A percentile compares a stretch with the other conserved stretches of the same genome.
phyloP scores from a whole-genome alignment of 2,888 invertebrate genomes.

The Stenolophus ochropezus region DNA sequence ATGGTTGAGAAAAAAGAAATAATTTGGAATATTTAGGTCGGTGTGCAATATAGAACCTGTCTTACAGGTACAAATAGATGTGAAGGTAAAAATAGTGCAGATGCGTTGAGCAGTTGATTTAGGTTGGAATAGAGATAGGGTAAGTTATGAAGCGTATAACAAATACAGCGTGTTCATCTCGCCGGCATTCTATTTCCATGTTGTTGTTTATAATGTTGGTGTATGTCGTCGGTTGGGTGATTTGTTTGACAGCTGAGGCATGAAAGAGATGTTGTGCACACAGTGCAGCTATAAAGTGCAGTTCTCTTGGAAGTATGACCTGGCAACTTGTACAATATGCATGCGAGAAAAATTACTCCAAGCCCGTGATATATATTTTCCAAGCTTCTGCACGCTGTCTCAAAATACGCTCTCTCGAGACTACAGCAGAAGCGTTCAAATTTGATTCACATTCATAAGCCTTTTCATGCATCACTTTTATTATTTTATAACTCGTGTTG shows the following conservation, averaged over 20 bases:
- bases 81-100: not conserved
- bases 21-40: too few species aligned
- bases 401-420: conserved; percentile 23
- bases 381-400: conserved; percentile 35
- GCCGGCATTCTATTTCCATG: not conserved
- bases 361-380: conserved; percentile 38
- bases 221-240: not conserved
- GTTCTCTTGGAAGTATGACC: conserved; percentile 34
- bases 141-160: not conserved
- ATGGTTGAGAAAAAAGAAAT: too few species aligned
- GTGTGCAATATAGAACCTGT: too few species aligned
- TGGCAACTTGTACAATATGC: conserved; percentile 40
- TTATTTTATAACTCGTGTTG: conserved; percentile 26
- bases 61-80: not conserved
- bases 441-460: conserved; percentile 41
- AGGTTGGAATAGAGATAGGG: not conserved
- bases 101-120: not conserved
- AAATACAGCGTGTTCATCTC: not conserved
- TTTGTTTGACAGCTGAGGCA: conserved; percentile 37
- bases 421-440: conserved; percentile 25
- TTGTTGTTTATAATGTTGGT: not conserved
- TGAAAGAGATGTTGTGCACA: conserved; percentile 38
- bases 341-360: conserved; percentile 41
- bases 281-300: conserved; percentile 22
- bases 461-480: conserved; percentile 14